A percentile compares a stretch with the other conserved stretches of the same genome.
These are phyloP conservation scores for Pseudomyrmex cubaensis DNA, from an alignment of 1,140 invertebrate species.

Conservation along the genomic window DNA sequence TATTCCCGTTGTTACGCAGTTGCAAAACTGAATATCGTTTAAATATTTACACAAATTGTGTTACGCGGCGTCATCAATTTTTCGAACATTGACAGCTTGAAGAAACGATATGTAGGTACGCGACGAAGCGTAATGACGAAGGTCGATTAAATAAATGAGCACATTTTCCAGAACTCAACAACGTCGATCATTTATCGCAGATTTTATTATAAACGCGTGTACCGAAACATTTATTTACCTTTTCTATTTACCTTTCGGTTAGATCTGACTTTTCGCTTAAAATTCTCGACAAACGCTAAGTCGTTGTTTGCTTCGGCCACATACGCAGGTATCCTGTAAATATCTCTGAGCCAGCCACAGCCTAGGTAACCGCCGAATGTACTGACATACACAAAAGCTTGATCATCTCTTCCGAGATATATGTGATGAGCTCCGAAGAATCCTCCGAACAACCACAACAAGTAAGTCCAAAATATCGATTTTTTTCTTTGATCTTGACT, in stretches of 20 bases:
- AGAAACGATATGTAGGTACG: neutral
- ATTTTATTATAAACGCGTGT: neutral
- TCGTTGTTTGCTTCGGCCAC: conserved; percentile 95
- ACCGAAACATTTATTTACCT: neutral
- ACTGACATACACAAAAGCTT: conserved; percentile 95
- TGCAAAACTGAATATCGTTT: neutral
- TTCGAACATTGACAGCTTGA: neutral
- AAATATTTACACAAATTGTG: neutral
- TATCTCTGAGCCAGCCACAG: conserved; percentile 94
- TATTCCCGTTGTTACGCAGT: no score
- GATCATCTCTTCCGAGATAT: conserved; percentile 94
- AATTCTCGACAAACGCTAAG: conserved; percentile 88
- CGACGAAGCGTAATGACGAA: neutral
- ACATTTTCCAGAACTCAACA: neutral
- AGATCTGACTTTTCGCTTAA: conserved; percentile 87
- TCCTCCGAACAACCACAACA: conserved; percentile 95
- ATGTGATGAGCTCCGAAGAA: conserved; percentile 96
- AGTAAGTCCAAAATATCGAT: conserved; percentile 87
- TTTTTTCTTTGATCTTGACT: conserved; percentile 48
- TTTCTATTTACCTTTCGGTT: conserved; percentile 87
- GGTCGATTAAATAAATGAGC: neutral
- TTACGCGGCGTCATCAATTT: conserved; percentile 23
- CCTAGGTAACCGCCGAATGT: conserved; percentile 95
- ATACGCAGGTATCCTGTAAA: conserved; percentile 94
- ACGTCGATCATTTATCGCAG: conserved; percentile 79